These are phyloP conservation scores for Carposina sasakii DNA, from an alignment of 1,140 invertebrate species.

Conservation along the genomic window DNA sequence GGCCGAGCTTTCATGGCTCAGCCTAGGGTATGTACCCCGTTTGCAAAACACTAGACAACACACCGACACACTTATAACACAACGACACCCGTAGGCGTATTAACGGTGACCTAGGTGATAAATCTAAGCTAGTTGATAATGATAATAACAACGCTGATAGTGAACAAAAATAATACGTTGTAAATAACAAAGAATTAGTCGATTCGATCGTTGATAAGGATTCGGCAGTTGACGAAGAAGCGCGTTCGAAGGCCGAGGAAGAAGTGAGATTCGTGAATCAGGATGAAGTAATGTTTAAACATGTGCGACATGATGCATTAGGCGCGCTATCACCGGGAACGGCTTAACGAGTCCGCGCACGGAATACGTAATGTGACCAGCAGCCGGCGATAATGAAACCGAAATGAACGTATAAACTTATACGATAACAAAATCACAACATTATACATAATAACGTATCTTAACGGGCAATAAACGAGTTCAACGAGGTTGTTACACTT, in stretches of 20 bases:
- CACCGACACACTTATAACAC: constrained; percentile 4
- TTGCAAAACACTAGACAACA: constrained; percentile 12
- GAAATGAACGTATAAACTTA: constrained; percentile 36
- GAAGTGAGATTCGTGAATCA: constrained; percentile 23
- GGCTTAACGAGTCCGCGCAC: constrained; percentile 49
- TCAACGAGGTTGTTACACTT: too few species aligned
- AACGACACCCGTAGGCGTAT: not conserved
- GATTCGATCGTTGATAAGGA: constrained; percentile 17
- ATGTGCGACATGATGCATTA: constrained; percentile 36
- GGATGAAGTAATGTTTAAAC: constrained; percentile 23
- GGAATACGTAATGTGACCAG: constrained; percentile 49
- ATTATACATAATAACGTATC: too few species aligned
- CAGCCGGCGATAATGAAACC: constrained; percentile 40
- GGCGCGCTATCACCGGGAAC: constrained; percentile 30
- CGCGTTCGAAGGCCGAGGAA: not conserved
- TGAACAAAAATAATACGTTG: constrained; percentile 13
- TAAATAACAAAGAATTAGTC: not conserved
- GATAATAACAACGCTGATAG: not conserved
- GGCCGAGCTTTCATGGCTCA: constrained; percentile 73
- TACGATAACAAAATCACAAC: constrained; percentile 39
- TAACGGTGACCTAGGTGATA: constrained; percentile 18
- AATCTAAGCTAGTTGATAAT: constrained; percentile 14
- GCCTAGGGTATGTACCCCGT: constrained; percentile 69
- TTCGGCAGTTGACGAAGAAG: constrained; percentile 5
- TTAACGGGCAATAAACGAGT: too few species aligned